Base-by-base conservation (phyloP, 2,888 invertebrate genomes). In the Aricia artaxerxes region DNA sequence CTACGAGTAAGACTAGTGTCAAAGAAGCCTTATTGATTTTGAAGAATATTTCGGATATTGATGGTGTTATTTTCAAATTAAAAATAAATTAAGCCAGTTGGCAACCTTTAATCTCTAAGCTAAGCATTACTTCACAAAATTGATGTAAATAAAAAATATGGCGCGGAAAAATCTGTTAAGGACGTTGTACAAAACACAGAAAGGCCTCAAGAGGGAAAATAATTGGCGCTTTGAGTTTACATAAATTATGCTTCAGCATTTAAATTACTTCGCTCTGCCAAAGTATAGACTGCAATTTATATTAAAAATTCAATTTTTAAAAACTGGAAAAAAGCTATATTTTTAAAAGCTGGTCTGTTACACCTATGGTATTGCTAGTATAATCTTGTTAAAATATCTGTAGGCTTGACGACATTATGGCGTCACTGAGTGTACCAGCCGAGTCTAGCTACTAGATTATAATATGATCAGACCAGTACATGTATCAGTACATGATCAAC, bases 201-300 rank as follows among this genome's bases (percentile, higher is more conserved):
- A 69, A 69, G 38, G 69, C 13, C 11, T 35, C 35, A 69, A 69
- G 35, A 69, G 69, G 6, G 11, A 69, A 35, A 69, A 38, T 69
- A 35, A 38, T 69, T 69, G 69, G 69, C 69, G 69, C 69, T 69
- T 69, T 69, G 35, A 16, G 16, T 13, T 69, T 69, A 38, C 16
- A 69, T 38, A 35, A 35, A 35, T 69, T 35, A 69, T 69, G 13
- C 13, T 35, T 69, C 13, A 35, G 35, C 69, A 31, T 64, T 69
- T 38, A 69, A 35, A 35, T 35, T 16, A 69, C 3, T 31, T 13
- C 69, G 35, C 35, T 69, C 35, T 5, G 5, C 35, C 35, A 13
- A 16, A 69, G 35, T 35, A 13, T 69, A 35, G 35, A 69, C 5
- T 69, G 69, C 35, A 35, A 69, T 35, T 69, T 38, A 64, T 13